phyloP scores from a whole-genome alignment of 2,888 invertebrate genomes.

The Drosophila niveifrons region DNA sequence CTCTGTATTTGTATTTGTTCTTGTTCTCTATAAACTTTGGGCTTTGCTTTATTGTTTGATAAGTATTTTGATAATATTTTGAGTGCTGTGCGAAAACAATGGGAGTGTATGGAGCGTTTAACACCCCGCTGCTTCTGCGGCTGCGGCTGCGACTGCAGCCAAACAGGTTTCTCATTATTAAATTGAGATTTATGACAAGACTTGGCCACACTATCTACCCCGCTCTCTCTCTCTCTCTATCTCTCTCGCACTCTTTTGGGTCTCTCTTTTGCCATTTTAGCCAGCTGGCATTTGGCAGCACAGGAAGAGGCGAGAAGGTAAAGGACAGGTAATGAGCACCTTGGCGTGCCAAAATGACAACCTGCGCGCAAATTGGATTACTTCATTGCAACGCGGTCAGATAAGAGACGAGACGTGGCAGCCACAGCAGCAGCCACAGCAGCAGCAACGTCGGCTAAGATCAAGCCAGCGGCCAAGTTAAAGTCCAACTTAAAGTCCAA shows the following conservation, averaged over 20 bases:
- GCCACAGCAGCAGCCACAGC: conserved; percentile 22
- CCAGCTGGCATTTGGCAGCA: conserved; percentile 2
- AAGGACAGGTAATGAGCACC: conserved; percentile 69
- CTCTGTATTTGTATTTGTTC: neutral
- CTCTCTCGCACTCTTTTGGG: neutral
- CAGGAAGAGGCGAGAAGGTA: neutral
- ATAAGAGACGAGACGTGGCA: conserved; percentile 27
- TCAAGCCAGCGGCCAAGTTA: conserved; percentile 45
- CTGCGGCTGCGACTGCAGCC: neutral
- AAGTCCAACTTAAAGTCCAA: neutral
- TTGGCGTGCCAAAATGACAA: conserved; percentile 74
- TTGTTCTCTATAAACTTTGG: conserved; percentile 23
- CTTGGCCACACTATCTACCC: conserved; percentile 14
- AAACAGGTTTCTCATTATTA: conserved; percentile 52
- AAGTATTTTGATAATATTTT: conserved; percentile 78
- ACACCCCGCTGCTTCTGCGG: conserved; percentile 48
- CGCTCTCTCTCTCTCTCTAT: neutral
- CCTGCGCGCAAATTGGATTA: conserved; percentile 77
- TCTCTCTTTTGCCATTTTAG: neutral
- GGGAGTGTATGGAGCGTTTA: conserved; percentile 55
- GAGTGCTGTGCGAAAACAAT: conserved; percentile 62
- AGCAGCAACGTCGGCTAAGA: conserved; percentile 49
- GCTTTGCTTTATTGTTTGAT: conserved; percentile 76
- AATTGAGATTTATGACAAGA: conserved; percentile 65
- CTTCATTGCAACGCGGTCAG: conserved; percentile 70